Evolutionary conservation across 2,113 vertebrate genomes (phyloP).

Genomic region (Psittacus erithacus): DNA sequence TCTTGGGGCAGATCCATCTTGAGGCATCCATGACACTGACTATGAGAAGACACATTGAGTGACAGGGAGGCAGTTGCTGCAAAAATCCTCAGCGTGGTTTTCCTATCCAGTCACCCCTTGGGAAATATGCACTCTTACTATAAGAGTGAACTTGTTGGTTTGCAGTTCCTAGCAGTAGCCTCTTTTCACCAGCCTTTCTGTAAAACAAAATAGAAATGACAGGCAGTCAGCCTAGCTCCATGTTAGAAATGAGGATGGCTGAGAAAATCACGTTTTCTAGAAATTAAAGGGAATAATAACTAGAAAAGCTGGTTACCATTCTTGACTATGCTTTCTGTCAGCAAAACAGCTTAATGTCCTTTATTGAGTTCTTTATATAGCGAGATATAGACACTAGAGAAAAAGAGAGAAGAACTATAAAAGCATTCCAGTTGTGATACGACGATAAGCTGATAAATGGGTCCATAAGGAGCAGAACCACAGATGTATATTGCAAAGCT

Average conservation of each 20-base stretch:
- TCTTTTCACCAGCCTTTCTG: background rate
- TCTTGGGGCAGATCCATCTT: background rate
- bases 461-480: background rate
- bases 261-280: background rate
- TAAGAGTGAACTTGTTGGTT: background rate
- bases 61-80: background rate
- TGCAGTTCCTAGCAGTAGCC: background rate
- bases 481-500: background rate
- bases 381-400: background rate
- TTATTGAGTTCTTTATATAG: background rate
- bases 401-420: background rate
- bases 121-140: background rate
- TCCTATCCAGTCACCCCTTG: background rate
- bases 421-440: background rate
- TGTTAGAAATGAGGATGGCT: background rate
- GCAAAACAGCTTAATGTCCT: background rate
- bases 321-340: background rate
- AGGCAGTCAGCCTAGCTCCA: background rate
- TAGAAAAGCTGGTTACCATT: background rate
- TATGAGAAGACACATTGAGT: background rate
- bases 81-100: background rate
- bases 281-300: background rate
- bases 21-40: background rate
- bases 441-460: background rate
- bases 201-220: constrained; percentile 5